phyloP scores from a whole-genome alignment of 2,797 vertebrate species.

The Lepus townsendii region DNA sequence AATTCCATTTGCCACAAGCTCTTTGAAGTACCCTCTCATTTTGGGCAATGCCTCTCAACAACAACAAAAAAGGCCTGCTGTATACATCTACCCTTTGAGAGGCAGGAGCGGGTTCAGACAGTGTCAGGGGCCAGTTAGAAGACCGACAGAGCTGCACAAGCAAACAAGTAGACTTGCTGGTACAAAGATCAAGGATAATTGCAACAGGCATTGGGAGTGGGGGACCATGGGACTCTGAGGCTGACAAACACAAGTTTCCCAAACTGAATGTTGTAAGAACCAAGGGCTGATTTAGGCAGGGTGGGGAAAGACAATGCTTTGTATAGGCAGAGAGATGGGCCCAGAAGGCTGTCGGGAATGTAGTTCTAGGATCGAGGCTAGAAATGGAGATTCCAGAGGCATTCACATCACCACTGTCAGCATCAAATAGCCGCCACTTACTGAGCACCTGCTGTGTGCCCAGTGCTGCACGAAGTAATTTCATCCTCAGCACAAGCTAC shows the following conservation, averaged over 20 bases:
- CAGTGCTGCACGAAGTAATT: background rate
- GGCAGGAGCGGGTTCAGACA: background rate
- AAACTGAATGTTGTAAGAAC: background rate
- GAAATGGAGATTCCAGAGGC: background rate
- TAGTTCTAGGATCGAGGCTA: background rate
- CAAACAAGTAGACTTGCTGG: background rate
- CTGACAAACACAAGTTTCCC: background rate
- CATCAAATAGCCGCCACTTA: background rate
- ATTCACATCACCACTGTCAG: background rate
- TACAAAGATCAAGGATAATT: background rate
- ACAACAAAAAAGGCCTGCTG: background rate
- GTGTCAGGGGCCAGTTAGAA: background rate
- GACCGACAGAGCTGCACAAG: too few relatives aligned
- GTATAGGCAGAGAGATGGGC: background rate
- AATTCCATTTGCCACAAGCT: too few relatives aligned
- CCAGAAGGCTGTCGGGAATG: background rate
- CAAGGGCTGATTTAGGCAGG: background rate
- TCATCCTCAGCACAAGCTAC: background rate
- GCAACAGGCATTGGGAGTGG: background rate
- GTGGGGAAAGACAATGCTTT: background rate
- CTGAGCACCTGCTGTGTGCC: background rate
- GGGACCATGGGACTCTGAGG: background rate
- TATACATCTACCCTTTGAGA: background rate
- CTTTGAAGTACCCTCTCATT: background rate
- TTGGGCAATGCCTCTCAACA: background rate